Evolutionary conservation across 2,888 invertebrate species (phyloP).

Genomic region (Hypselothyrea guttata): DNA sequence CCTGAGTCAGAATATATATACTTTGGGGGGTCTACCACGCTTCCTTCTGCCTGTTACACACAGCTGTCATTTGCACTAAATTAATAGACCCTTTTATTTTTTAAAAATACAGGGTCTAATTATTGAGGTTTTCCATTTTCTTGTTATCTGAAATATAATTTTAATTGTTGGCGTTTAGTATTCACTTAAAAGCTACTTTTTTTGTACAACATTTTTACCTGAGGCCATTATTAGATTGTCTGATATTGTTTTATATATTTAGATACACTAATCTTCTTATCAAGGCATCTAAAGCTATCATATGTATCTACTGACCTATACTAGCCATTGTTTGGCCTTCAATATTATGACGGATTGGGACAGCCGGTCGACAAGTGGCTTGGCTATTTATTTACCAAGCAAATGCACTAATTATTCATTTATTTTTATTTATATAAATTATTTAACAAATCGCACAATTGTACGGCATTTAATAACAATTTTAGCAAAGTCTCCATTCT

Average conservation of each 20-base stretch:
- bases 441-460: conserved; percentile 31
- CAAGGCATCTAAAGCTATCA: conserved; percentile 12
- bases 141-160: too few relatives aligned
- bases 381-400: neutral
- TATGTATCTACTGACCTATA: conserved; percentile 31
- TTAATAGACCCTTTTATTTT: too few relatives aligned
- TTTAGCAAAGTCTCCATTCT: conserved; percentile 14
- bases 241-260: neutral
- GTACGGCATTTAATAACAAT: conserved; percentile 29
- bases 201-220: too few relatives aligned
- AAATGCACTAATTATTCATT: conserved; percentile 41
- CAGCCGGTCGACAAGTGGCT: conserved; percentile 68
- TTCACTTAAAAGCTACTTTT: too few relatives aligned
- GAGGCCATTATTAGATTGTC: too few relatives aligned
- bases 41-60: too few relatives aligned
- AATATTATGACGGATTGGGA: conserved; percentile 60
- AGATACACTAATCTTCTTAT: neutral
- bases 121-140: too few relatives aligned
- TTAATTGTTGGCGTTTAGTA: too few relatives aligned
- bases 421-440: conserved; percentile 41
- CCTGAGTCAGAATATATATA: too few relatives aligned
- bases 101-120: too few relatives aligned
- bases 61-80: too few relatives aligned
- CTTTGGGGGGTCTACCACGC: too few relatives aligned
- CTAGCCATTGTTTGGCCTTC: conserved; percentile 23